A percentile compares a stretch with the other conserved stretches of the same genome.
phyloP scores from a whole-genome alignment of 2,888 invertebrate species.

The Noctuana brunneofusca region DNA sequence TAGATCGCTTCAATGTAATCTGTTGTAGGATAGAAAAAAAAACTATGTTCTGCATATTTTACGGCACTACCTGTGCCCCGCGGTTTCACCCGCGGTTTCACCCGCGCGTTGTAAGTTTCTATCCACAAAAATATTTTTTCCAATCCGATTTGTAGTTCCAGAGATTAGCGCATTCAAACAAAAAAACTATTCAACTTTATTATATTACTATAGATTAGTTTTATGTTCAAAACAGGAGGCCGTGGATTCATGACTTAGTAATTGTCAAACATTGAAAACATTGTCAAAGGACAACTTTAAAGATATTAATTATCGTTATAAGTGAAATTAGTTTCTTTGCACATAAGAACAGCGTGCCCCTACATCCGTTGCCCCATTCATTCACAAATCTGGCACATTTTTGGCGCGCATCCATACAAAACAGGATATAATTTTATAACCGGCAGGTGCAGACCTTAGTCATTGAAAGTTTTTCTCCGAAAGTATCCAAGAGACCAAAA shows the following conservation, averaged over 20 bases:
- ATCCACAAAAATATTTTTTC: no score
- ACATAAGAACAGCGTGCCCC: not conserved
- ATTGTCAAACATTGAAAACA: not conserved
- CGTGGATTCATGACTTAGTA: no score
- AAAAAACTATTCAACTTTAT: no score
- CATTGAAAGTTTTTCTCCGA: conserved; percentile 18
- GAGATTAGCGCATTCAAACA: no score
- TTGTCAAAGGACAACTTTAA: not conserved
- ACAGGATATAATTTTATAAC: conserved; percentile 24
- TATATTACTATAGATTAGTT: no score
- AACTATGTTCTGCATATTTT: no score
- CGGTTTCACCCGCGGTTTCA: no score
- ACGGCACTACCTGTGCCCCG: no score
- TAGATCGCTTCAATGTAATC: conserved; percentile 10
- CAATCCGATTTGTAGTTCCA: no score
- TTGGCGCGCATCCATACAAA: conserved; percentile 29
- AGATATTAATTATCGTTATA: not conserved
- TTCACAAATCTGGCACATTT: conserved; percentile 26
- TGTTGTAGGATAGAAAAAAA: conserved; percentile 9
- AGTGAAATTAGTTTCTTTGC: not conserved
- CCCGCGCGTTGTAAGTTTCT: no score
- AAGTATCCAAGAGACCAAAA: not conserved
- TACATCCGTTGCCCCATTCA: conserved; percentile 20
- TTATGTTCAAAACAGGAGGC: no score
- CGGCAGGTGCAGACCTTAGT: conserved; percentile 25